These are phyloP conservation scores for Hippasteria phrygiana DNA, from an alignment of 53 echinoderm and acorn worm genomes.

Conservation along the genomic window DNA sequence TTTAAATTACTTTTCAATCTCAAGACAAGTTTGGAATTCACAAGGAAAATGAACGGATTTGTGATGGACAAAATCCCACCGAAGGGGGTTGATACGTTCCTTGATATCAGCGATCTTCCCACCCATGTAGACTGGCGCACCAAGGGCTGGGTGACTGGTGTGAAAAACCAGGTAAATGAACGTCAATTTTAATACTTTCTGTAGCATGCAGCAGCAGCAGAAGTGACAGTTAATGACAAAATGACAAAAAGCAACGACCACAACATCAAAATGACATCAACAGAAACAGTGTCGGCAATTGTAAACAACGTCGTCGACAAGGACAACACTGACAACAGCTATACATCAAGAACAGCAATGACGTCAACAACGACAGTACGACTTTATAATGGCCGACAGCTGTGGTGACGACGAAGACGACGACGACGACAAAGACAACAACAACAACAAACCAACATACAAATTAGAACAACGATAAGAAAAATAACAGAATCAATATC, in stretches of 20 bases:
- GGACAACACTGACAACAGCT: no score
- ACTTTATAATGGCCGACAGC: no score
- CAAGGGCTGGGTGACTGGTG: constrained; percentile 79
- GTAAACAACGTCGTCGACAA: not conserved
- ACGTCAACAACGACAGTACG: no score
- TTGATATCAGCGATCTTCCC: constrained; percentile 35
- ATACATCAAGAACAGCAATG: no score
- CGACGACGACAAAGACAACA: no score
- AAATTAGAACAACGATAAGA: no score
- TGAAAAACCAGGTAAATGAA: constrained; percentile 81
- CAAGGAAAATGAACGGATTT: constrained; percentile 33
- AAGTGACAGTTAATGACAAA: no score
- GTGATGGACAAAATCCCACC: constrained; percentile 18
- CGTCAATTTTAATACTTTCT: no score
- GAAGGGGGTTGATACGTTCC: not conserved
- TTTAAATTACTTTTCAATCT: not conserved
- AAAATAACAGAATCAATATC: no score
- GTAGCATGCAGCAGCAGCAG: no score
- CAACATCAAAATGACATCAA: not conserved
- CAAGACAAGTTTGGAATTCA: constrained; percentile 28
- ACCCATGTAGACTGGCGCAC: constrained; percentile 80
- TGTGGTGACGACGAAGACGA: no score
- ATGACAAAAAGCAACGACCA: not conserved
- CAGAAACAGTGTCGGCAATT: not conserved
- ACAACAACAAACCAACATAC: no score